Base-by-base conservation (phyloP, 2,113 vertebrate species). In the Pongo pygmaeus region DNA sequence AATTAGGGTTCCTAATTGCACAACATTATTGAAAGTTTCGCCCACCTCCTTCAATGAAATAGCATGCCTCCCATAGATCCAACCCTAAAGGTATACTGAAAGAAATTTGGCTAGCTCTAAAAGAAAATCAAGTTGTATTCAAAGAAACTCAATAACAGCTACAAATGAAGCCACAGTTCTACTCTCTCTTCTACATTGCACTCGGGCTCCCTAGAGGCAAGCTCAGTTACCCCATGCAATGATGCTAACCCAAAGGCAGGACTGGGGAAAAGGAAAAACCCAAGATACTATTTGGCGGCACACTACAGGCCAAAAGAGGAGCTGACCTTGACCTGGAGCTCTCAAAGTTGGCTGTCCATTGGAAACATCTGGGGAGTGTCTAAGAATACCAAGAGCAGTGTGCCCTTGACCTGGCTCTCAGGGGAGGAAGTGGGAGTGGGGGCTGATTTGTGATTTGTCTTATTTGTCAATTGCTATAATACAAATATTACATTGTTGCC, bases 1-100 rank as follows among this genome's bases (percentile, higher is more conserved):
- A 96, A 98, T 98, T 98, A 98, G 97, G 89, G 84, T 95, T 85
- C 96, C 87, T 85, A 90, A 93, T 91, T 86, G 80, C 90, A 40
- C 38, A 35, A 20, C 86, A 43, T 72, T 78, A 93, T 67, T 95
- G 2, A 4, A 84, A 91, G 8, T 64, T 93, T 93, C 96, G 83
- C 81, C 90, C 20, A 70, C 27, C n/a, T 90, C 74, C 52, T 74
- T 91, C 22, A 14, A 0, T 64, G 89, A 55, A 70, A 43, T 55
- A 14, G 32, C 46, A 27, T 4, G 55, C 43, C 32, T 55, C 78
- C 78, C 30, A 9, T 8, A 22, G 57, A 59, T 16, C 55, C 87
- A 72, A 25, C 35, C 38, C 57, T 59, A 30, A 57, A 89, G 38
- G 46, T 9, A 40, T 1, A n/a, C 59, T 30, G 81, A 75, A 74